Evolutionary conservation across 2,113 vertebrate genomes (phyloP), one percentile per base, ranked within the genome.

Genomic region (Lethenteron camtschaticum): DNA sequence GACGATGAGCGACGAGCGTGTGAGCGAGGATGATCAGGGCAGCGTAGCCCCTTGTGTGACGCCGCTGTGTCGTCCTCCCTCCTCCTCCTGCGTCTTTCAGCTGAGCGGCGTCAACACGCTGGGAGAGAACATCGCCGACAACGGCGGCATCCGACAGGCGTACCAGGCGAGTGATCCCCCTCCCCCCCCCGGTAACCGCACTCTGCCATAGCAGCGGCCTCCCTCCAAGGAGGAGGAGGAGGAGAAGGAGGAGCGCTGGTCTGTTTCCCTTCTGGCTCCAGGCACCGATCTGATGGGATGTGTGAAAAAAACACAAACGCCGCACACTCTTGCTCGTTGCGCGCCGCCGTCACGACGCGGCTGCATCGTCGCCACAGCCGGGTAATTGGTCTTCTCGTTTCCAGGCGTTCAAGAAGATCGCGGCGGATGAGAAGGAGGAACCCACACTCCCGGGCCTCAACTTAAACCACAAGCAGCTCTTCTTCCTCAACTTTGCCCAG

Each of bases 401-500:
- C 7, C 76, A 95, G 91, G 92, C 92, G 11, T 97, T 96, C 75
- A 70, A 89, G 9, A 91, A 92, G 78, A 95, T 87, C 90, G 76
- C 85, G 74, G 80, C 84, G 58, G 80, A 69, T 70, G 83, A 89
- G 1, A 90, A 88, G 12, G 83, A 83, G 74, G 91, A 95, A 69
- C 79, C 80, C 57, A 81, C 68, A 72, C 76, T 97, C 58, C 94
- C 94, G 0, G 94, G 91, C 56, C 77, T 97, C 71, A 80, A 86
- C 56, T 77, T 97, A 77, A 85, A 89, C 73, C 83, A 87, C 73
- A 81, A 87, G 70, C 94, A 97, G 76, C 85, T 97, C 68, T 97
- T 97, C 80, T 96, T 97, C 76, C 79, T 97, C 71, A 95, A 89
- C 79, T 97, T 91, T 72, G 91, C 89, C 69, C 91, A 97, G 86